These are phyloP conservation scores for Pogonomyrmex barbatus DNA, from an alignment of 1,140 invertebrate species.

Conservation along the genomic window DNA sequence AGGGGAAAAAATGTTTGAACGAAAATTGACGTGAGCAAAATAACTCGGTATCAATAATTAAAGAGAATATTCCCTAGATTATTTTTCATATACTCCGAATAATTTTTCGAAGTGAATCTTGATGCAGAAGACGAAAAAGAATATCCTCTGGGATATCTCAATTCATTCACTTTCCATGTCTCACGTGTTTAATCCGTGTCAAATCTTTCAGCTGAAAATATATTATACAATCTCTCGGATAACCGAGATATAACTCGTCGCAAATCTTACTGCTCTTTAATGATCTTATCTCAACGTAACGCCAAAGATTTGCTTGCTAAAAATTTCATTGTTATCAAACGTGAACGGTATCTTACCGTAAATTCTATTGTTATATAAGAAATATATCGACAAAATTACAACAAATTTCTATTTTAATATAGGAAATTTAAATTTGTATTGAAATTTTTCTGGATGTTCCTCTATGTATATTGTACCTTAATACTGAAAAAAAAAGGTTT, in stretches of 20 bases:
- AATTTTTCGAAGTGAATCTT: conserved; percentile 41
- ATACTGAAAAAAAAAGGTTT: neutral
- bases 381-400: neutral
- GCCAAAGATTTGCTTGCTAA: conserved; percentile 16
- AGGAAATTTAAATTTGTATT: neutral
- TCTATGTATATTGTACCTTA: neutral
- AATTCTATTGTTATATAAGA: conserved; percentile 11
- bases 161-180: neutral
- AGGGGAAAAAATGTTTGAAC: neutral
- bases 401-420: neutral
- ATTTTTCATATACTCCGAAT: neutral
- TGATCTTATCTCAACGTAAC: neutral
- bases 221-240: neutral
- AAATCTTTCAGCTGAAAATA: conserved; percentile 20
- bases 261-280: neutral
- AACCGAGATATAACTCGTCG: neutral
- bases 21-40: neutral
- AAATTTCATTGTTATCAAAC: neutral
- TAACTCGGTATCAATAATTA: neutral
- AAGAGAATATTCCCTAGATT: neutral
- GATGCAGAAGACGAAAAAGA: neutral
- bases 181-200: conserved; percentile 18
- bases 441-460: too few species aligned
- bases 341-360: neutral
- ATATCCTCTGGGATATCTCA: neutral